Evolutionary conservation across 2,113 vertebrate species (phyloP), one percentile per base, ranked within the genome.

Genomic region (Lagenorhynchus albirostris): DNA sequence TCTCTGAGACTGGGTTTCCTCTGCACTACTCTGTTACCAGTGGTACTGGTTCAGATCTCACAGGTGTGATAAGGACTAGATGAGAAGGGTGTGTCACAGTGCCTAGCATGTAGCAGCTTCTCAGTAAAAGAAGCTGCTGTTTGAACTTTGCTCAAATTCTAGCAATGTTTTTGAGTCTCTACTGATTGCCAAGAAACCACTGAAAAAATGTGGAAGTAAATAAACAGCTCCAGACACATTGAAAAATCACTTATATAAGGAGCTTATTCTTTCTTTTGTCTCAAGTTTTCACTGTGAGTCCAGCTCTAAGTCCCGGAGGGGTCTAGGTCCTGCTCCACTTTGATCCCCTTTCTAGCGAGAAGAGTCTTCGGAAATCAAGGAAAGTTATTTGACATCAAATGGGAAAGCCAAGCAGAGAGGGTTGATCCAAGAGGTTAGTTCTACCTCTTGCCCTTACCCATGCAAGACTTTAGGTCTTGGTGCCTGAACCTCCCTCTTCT

Each of bases 91-190:
- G 1, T 1, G 2, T 67, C 10, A 8, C 0, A 70, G 31, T 0
- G 0, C 50, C 63, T 60, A 23, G 21, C 21, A 20, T 8, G 10
- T n/a, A 70, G 6, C 41, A 36, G 58, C 10, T 25, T n/a, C n/a
- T 80, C 55, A 50, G 4, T 63, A 13, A n/a, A 93, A 60, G n/a
- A 26, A 50, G 41, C 20, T 62, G 71, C 5, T 44, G 14, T 86
- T 76, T 65, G 25, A 86, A n/a, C 60, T 92, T 91, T 50, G 29
- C 20, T 95, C 8, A 73, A 38, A 91, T 25, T 63, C 41, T 90
- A 65, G 38, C 63, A 65, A 8, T 79, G 47, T 36, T 95, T 76
- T 68, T 12, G 47, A 55, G n/a, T 95, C 25, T 92, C 38, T 50
- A 26, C 36, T 76, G 38, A 58, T 55, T 70, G 25, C 36, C 33